Conservation (phyloP, 2,888 invertebrate species). For the Xestoiulus laeticollis region DNA sequence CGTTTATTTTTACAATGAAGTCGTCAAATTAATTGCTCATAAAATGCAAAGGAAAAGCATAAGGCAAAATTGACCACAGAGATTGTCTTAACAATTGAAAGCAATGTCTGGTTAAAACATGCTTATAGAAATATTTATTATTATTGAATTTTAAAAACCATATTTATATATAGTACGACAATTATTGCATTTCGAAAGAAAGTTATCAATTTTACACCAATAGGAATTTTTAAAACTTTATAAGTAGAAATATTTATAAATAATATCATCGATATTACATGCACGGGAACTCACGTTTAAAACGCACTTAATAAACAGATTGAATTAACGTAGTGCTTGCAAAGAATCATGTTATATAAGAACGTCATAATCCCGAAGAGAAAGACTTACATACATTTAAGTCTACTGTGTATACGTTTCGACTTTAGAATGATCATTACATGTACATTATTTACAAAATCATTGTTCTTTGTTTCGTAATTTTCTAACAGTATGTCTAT, state of each 20-base stretch:
- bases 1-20: constrained; percentile 23
- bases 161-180: constrained; percentile 9
- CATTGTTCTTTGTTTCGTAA: too few relatives aligned
- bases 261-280: constrained; percentile 3
- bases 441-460: background rate
- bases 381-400: background rate
- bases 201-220: constrained; percentile 14
- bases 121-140: constrained; percentile 31
- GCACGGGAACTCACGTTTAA: background rate
- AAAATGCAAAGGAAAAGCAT: constrained; percentile 47
- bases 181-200: constrained; percentile 37
- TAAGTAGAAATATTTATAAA: constrained; percentile 3
- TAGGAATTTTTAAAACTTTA: background rate
- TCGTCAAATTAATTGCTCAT: constrained; percentile 44
- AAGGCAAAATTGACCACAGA: constrained; percentile 50
- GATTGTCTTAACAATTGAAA: constrained; percentile 51
- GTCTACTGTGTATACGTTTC: background rate
- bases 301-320: background rate
- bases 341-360: background rate
- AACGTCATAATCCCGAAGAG: background rate
- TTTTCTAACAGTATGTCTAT: too few relatives aligned
- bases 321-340: background rate
- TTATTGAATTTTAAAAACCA: background rate
- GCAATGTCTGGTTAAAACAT: constrained; percentile 47
- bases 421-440: background rate